Evolutionary conservation across 2,888 invertebrate species (phyloP), one percentile per base, ranked within the genome.

Genomic region (Eumacrocentrus americanus): DNA sequence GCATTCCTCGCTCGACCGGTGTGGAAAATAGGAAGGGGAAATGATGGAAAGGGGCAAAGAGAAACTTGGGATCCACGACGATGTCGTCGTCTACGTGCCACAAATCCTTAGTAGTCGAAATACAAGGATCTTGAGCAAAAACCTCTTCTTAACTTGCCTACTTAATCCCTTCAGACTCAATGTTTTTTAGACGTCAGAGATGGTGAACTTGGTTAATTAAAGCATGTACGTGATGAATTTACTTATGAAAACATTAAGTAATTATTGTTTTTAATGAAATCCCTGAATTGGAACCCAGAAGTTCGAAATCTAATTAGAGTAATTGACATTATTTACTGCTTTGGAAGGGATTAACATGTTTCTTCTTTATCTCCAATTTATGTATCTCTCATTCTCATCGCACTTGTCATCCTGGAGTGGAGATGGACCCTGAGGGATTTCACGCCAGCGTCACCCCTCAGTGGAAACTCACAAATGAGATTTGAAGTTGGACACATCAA

Each of bases 31-130:
- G 53, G 16, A 14, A 14, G 25, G 16, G 29, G 40, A 9, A 46
- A 14, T 22, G 29, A 46, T 46, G 53, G 56, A 55, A 57, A 57
- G 57, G 60, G 52, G 37, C 56, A 14, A 51, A 57, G 65, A n/a
- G n/a, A 62, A 72, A 74, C 73, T 75, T 73, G 34, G 54, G 38
- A 60, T 55, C 47, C 55, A 40, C 73, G 73, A 73, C 73, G 73
- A 73, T 75, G 76, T 76, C 74, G 72, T n/a, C n/a, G n/a, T n/a
- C 73, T 78, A 79, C 77, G 78, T 78, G 77, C 75, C 72, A 71
- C 72, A 77, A 80, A 78, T 80, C 77, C 75, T 77, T 75, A 76
- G 75, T 72, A 77, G 77, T 70, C 69, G 64, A 59, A 37, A 37
- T 37, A 37, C 29, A 42, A 65, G 71, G 71, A 73, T 74, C 70